Conservation (phyloP, 1,140 invertebrate genomes). For the Lepidurus couesii region DNA sequence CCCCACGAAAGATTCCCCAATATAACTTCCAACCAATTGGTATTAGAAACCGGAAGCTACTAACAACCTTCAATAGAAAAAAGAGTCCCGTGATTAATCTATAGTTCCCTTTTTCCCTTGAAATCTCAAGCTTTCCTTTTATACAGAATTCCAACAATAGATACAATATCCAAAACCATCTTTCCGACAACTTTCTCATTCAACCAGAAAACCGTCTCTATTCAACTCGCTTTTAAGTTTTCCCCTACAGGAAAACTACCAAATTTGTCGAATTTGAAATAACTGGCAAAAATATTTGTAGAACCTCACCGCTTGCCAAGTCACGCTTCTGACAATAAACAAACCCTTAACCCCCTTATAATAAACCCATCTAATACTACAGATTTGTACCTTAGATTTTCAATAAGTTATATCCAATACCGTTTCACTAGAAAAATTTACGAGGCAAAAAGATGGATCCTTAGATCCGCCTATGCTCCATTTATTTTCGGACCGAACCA, state of each 20-base stretch:
- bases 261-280: too few relatives aligned
- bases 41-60: not conserved
- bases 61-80: constrained; percentile 13
- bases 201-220: not conserved
- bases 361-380: not conserved
- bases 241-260: too few relatives aligned
- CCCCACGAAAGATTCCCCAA: not conserved
- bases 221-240: not conserved
- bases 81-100: not conserved
- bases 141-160: not conserved
- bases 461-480: too few relatives aligned
- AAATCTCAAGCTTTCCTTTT: too few relatives aligned
- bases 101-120: not conserved
- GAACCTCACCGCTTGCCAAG: not conserved
- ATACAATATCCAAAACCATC: not conserved
- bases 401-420: not conserved
- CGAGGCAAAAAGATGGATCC: too few relatives aligned
- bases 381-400: not conserved
- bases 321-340: not conserved
- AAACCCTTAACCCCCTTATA: not conserved
- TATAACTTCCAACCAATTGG: not conserved
- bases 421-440: too few relatives aligned
- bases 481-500: too few relatives aligned
- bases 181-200: not conserved
- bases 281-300: too few relatives aligned